Evolutionary conservation across 2,113 vertebrate genomes (phyloP).

Genomic region (Micromys minutus): DNA sequence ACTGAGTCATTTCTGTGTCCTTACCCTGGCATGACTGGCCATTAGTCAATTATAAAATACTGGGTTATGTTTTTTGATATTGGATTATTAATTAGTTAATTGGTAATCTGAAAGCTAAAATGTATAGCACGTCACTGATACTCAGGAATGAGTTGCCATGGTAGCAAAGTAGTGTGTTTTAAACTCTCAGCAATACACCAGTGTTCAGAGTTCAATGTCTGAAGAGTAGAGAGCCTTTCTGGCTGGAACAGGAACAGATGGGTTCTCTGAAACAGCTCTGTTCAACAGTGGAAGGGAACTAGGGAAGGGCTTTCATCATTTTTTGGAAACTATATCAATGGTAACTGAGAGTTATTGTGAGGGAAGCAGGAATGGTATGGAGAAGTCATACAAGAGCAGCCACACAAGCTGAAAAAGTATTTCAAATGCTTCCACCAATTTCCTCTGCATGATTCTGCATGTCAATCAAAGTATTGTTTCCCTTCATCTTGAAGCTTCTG

Average conservation of each 20-base stretch:
- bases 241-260: not conserved
- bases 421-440: not conserved
- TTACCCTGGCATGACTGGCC: not conserved
- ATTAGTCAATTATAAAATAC: not conserved
- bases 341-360: slow-evolving; percentile 3
- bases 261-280: not conserved
- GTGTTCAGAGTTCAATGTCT: not conserved
- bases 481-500: not conserved
- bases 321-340: not conserved
- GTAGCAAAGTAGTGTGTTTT: not conserved
- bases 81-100: not conserved
- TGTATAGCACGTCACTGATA: not conserved
- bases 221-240: not conserved
- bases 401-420: not conserved
- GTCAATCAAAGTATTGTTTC: not conserved
- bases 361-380: slow-evolving; percentile 5
- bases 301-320: not conserved
- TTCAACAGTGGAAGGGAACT: not conserved
- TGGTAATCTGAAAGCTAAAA: not conserved
- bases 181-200: not conserved
- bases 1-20: not conserved
- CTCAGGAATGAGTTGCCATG: not conserved
- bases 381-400: slow-evolving; percentile 17
- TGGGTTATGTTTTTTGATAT: not conserved
- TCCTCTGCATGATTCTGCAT: not conserved